Base-by-base conservation (phyloP, 2,888 invertebrate species). In the Ferdinandea cuprea region DNA sequence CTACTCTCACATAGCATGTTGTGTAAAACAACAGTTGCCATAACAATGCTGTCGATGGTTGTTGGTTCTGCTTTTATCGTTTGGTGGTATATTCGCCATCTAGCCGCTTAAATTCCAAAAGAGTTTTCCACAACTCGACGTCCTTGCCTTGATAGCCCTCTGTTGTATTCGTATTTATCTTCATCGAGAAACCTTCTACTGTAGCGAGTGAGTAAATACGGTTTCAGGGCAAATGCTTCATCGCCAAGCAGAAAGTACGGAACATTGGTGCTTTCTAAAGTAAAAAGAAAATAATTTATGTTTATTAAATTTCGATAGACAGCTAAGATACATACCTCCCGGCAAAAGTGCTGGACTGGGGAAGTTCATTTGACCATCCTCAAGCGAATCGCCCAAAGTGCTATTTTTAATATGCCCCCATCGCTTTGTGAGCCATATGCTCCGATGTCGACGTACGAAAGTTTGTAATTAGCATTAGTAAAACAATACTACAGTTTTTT, bases 91-190 rank as follows among this genome's bases (percentile, higher is more conserved):
- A 50, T 50, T 30, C 28, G 13, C 50, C 50, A 50, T 19, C 50
- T 50, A 30, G 50, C 28, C 7, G 50, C 50, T 9, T 28, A 19
- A 19, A 50, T 50, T 8, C 50, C 50, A 30, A 50, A 50, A 7
- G 50, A n/a, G 6, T 50, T 50, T 50, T 50, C 50, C 50, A 50
- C 50, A 11, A 50, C 50, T 15, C 50, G 19, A 11, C 28, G 50
- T 28, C 19, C 48, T 50, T n/a, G n/a, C n/a, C 50, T 50, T 9
- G 50, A 28, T 13, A 50, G 19, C 19, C 50, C 28, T 7, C 15
- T 50, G 8, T 50, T 50, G 15, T 28, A 50, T 4, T 50, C 13
- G 8, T 50, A 25, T 19, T 50, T 50, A 4, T 30, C 19, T 6
- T 1, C 9, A 11, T 48, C 28, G 7, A 48, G 3, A 7, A 17